phyloP scores from a whole-genome alignment of 2,797 vertebrate species.

The Lutjanus campechanus region DNA sequence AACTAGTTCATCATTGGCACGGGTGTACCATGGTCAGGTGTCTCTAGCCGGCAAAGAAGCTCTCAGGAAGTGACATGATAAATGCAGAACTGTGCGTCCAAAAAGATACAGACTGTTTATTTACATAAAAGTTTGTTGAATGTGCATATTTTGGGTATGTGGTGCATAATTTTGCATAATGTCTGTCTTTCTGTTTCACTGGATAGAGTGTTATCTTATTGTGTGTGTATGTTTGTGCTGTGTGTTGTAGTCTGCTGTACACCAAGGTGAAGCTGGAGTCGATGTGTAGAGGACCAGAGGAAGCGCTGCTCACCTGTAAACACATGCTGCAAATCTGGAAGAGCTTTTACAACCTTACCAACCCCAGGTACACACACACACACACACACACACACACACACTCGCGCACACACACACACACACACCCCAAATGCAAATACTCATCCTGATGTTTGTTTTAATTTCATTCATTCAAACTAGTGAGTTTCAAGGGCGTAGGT shows the following conservation, averaged over 20 bases:
- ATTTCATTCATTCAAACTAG: not conserved
- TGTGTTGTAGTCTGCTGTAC: constrained; percentile 82
- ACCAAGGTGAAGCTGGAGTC: constrained; percentile 97
- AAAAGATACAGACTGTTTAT: too few species aligned
- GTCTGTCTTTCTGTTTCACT: constrained; percentile 11
- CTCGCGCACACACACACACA: constrained; percentile 18
- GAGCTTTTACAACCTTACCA: constrained; percentile 98
- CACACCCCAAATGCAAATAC: not conserved
- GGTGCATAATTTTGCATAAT: too few species aligned
- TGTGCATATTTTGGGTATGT: too few species aligned
- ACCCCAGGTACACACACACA: constrained; percentile 90
- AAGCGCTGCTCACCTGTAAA: constrained; percentile 96
- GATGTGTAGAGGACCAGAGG: constrained; percentile 94
- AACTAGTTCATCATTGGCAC: too few species aligned
- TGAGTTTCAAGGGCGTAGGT: not conserved
- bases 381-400: constrained; percentile 14
- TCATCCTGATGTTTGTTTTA: not conserved
- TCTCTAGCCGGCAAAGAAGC: too few species aligned
- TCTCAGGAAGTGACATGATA: too few species aligned
- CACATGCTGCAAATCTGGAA: constrained; percentile 99
- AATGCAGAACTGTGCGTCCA: too few species aligned
- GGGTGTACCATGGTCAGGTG: too few species aligned
- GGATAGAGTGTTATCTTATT: constrained; percentile 5
- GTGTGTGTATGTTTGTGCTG: not conserved
- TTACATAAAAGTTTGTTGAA: too few species aligned